Base-by-base conservation (phyloP, 2,113 vertebrate genomes). In the Lophura nycthemera region DNA sequence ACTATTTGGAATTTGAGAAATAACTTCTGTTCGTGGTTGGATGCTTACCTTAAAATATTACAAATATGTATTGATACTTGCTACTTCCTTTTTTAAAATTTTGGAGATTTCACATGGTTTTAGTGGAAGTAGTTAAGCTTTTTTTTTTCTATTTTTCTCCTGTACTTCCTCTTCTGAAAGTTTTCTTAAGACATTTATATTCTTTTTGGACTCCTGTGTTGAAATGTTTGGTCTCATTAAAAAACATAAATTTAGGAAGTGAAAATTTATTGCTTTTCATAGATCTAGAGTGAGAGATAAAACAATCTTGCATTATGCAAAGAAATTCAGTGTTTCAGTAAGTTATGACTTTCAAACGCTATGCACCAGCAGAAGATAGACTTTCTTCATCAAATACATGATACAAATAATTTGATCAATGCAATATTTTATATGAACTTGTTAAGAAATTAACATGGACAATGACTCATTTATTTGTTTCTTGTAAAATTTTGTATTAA, bases 281-380 rank as follows among this genome's bases (percentile, higher is more conserved):
- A 83, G 69, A 83, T 83, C 54, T 66, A 25, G 79, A 20, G 9
- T 43, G 42, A 72, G 42, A 45, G 42, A 13, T 38, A 75, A 92
- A 75, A 12, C 5, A 25, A 7, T 27, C 27, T 60, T 67, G 1
- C 24, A 59, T 64, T 74, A 60, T 2, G 2, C 42, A 82, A 82
- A 74, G 29, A 86, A 88, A 72, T 59, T 67, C n/a, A 36, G 5
- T 63, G 20, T 32, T 88, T 57, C 52, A 70, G 3, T 65, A 83
- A 50, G 1, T 65, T 56, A 73, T 9, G 18, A 30, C 4, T 27
- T 86, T 84, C 13, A 66, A 74, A 52, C 2, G 3, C 4, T 34
- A 4, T 32, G 5, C 8, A 79, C 25, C 11, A 78, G 8, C 0
- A 3, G 86, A 91, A 7, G 12, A 1, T 19, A 43, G 1, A 2